phyloP scores from a whole-genome alignment of 2,888 invertebrate species.

The Chalcis sispes region DNA sequence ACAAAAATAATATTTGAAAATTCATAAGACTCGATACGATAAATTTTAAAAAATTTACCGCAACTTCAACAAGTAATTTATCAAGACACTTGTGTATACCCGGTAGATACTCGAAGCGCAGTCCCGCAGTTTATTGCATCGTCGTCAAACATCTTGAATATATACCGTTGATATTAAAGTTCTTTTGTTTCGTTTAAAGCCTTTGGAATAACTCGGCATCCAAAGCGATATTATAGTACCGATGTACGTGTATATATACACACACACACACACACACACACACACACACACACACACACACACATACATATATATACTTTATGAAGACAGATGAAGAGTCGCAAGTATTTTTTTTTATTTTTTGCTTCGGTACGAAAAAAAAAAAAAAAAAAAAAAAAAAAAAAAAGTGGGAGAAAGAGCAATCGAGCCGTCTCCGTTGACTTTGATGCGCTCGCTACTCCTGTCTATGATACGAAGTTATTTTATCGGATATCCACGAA shows the following conservation, averaged over 20 bases:
- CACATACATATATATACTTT: no score
- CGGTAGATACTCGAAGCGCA: no score
- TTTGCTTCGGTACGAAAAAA: neutral
- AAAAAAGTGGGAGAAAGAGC: slow-evolving; percentile 15
- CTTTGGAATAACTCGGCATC: slow-evolving; percentile 9
- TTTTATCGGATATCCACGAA: slow-evolving; percentile 40
- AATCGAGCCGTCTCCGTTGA: slow-evolving; percentile 26
- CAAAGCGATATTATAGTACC: neutral
- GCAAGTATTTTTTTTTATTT: neutral
- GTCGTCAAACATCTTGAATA: slow-evolving; percentile 4
- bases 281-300: no score
- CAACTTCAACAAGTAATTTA: no score
- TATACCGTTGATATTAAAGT: neutral
- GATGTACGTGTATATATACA: neutral
- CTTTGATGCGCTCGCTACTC: slow-evolving; percentile 19
- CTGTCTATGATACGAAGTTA: slow-evolving; percentile 34
- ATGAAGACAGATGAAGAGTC: neutral
- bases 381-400: neutral
- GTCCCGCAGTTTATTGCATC: no score
- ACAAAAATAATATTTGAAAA: no score
- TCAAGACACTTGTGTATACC: no score
- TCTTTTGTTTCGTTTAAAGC: slow-evolving; percentile 28
- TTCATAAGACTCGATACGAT: no score
- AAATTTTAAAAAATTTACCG: no score
- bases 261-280: no score